These are phyloP conservation scores for Halcyon badia DNA, from an alignment of 2,797 vertebrate species.

Conservation along the genomic window DNA sequence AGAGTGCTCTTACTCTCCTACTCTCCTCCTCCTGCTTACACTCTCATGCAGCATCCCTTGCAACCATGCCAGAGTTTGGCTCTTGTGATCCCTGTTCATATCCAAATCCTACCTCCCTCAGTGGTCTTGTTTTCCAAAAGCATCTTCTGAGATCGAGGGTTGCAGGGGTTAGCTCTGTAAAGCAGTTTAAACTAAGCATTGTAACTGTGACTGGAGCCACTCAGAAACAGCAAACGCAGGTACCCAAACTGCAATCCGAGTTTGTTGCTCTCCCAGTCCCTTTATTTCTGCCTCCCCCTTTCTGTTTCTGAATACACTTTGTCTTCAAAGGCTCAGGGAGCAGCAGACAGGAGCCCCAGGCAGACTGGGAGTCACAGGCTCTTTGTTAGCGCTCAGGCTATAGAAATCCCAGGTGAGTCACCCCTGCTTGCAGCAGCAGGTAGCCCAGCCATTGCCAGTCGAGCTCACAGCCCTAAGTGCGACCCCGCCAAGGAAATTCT, in stretches of 20 bases:
- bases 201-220: neutral
- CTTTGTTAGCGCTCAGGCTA: constrained; percentile 53
- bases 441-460: constrained; percentile 29
- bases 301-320: constrained; percentile 59
- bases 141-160: neutral
- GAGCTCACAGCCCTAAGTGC: neutral
- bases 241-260: constrained; percentile 6
- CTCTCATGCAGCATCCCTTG: neutral
- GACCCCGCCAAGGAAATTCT: neutral
- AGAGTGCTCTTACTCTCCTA: neutral
- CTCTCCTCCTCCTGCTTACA: neutral
- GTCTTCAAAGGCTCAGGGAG: constrained; percentile 27
- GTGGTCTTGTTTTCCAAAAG: neutral
- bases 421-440: constrained; percentile 31
- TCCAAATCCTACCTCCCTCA: neutral
- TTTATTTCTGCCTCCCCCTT: neutral
- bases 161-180: neutral
- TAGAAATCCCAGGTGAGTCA: constrained; percentile 63
- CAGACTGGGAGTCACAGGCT: constrained; percentile 20
- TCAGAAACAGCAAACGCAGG: constrained; percentile 63
- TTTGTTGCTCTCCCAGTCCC: constrained; percentile 35
- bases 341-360: constrained; percentile 44
- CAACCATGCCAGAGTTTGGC: neutral
- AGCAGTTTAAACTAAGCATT: neutral
- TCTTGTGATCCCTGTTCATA: neutral